Evolutionary conservation across 2,888 invertebrate genomes (phyloP).

Genomic region (Eupithecia pulchellata): DNA sequence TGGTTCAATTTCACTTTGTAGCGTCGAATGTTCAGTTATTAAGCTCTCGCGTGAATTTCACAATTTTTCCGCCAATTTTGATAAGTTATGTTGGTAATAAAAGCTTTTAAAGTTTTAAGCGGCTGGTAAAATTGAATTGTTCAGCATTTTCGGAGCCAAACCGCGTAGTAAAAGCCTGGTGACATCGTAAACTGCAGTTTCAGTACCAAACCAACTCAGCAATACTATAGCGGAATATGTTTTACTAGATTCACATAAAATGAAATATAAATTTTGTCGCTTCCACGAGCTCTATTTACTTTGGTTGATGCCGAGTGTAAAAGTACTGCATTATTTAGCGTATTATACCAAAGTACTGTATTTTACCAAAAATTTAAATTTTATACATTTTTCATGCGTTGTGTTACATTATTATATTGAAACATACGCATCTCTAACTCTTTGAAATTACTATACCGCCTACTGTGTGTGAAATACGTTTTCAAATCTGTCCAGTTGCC

Average conservation of each 20-base stretch:
- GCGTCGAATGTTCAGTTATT: constrained; percentile 12
- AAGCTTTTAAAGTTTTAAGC: constrained; percentile 43
- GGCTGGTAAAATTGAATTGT: constrained; percentile 44
- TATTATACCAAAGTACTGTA: no score
- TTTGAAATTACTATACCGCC: no score
- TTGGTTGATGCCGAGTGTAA: no score
- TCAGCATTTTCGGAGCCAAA: constrained; percentile 34
- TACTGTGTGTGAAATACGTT: no score
- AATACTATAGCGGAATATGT: no score
- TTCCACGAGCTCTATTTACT: no score
- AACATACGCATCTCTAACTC: no score
- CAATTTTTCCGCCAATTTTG: constrained; percentile 31
- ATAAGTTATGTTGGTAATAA: constrained; percentile 38
- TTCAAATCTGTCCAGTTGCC: no score
- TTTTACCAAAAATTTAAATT: no score
- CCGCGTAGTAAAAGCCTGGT: constrained; percentile 31
- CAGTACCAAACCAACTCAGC: not conserved
- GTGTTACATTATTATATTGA: no score
- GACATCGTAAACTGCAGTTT: not conserved
- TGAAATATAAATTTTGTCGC: not conserved
- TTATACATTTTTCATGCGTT: no score
- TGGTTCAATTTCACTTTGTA: constrained; percentile 16
- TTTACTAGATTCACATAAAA: not conserved
- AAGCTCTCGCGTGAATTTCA: constrained; percentile 17
- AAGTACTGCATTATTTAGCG: no score